A percentile compares a stretch with the other conserved stretches of the same genome.
phyloP scores from a whole-genome alignment of 2,888 invertebrate genomes.

The Dasypogon diadema region DNA sequence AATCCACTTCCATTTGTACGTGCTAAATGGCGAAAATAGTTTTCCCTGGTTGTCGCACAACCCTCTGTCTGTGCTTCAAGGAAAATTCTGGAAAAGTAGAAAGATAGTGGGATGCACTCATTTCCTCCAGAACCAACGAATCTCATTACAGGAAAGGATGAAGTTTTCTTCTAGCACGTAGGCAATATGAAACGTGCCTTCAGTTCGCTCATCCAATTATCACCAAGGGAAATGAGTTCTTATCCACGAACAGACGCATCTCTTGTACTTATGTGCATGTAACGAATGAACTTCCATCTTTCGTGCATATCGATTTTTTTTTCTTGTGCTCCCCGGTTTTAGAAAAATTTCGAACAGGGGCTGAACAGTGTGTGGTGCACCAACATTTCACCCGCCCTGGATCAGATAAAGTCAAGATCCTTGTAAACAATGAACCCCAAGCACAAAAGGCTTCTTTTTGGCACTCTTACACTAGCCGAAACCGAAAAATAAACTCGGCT shows the following conservation, averaged over 20 bases:
- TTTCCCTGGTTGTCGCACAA: background rate
- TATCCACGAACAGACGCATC: slow-evolving; percentile 48
- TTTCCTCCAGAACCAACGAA: slow-evolving; percentile 24
- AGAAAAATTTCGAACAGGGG: background rate
- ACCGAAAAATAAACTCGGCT: slow-evolving; percentile 36
- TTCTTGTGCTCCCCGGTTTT: too few relatives aligned
- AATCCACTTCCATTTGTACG: slow-evolving; percentile 14
- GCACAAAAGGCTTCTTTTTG: slow-evolving; percentile 4
- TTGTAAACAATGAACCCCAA: too few relatives aligned
- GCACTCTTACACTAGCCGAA: slow-evolving; percentile 1
- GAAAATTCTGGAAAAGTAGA: background rate
- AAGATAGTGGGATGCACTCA: slow-evolving; percentile 36
- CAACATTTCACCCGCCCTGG: too few relatives aligned
- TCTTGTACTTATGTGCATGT: slow-evolving; percentile 22
- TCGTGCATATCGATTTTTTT: background rate
- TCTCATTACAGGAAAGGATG: slow-evolving; percentile 52
- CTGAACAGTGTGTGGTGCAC: too few relatives aligned
- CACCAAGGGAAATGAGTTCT: slow-evolving; percentile 37
- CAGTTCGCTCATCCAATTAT: slow-evolving; percentile 51
- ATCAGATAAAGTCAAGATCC: too few relatives aligned
- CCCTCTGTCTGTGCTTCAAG: background rate
- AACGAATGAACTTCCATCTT: background rate
- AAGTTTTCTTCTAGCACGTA: slow-evolving; percentile 52
- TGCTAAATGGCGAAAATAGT: slow-evolving; percentile 4
- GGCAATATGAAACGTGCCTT: slow-evolving; percentile 55